phyloP scores from a whole-genome alignment of 2,888 invertebrate genomes.

The Athalia rosae region DNA sequence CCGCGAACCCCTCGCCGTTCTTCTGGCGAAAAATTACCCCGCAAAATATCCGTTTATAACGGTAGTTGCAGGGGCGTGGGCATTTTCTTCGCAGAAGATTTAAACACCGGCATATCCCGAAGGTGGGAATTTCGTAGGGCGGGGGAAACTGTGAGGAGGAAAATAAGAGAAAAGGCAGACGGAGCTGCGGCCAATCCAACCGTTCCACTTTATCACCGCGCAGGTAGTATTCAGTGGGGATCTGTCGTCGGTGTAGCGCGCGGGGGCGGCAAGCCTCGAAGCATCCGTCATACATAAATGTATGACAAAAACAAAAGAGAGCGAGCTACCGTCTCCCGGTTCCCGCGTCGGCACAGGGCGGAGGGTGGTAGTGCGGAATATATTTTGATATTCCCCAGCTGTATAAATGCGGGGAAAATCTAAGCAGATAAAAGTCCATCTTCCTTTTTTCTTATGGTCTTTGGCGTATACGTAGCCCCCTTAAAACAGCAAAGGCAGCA shows the following conservation, averaged over 20 bases:
- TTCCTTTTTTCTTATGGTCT: neutral
- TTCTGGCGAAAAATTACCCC: no score
- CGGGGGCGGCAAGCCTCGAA: conserved; percentile 1
- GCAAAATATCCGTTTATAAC: no score
- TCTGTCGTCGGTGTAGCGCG: neutral
- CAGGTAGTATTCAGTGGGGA: conserved; percentile 35
- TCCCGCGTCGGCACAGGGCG: neutral
- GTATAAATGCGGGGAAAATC: conserved; percentile 30
- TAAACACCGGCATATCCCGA: no score
- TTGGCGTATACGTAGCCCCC: no score
- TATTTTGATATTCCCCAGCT: conserved; percentile 30
- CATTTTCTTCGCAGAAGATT: no score
- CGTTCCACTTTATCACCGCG: conserved; percentile 20
- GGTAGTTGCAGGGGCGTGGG: no score
- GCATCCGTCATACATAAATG: conserved; percentile 52
- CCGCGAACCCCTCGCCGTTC: no score
- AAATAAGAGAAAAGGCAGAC: neutral
- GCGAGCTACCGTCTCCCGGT: neutral
- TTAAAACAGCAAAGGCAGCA: neutral
- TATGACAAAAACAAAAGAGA: conserved; percentile 50
- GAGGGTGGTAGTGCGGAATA: neutral
- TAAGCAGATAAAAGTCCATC: conserved; percentile 1
- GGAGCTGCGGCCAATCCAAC: conserved; percentile 2
- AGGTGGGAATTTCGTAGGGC: neutral
- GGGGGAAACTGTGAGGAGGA: neutral